Evolutionary conservation across 1,140 invertebrate genomes (phyloP), one percentile per base, ranked within the genome.

Genomic region (Anoplolepis gracilipes): DNA sequence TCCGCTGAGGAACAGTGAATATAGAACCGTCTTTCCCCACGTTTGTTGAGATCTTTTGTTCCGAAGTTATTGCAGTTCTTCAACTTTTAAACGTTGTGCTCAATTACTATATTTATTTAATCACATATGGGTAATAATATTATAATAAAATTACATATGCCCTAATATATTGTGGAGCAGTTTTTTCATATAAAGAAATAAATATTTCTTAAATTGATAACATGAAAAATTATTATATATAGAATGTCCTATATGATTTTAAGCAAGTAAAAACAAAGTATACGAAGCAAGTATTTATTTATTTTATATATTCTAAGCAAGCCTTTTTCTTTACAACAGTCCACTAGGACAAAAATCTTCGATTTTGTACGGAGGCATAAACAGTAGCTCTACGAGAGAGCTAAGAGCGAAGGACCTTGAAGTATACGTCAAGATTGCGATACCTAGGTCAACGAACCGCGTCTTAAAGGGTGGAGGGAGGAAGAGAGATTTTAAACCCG

Each of bases 401-500:
- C 11, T 28, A 77, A 59, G 69, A 57, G 22, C 61, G 46, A 53
- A 39, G 16, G 64, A 84, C 87, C 87, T 88, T 84, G 78, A 75
- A 75, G 76, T 79, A 70, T 53, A 76, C 76, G 57, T 79, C 85
- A 87, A 65, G 62, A 84, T 89, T 19, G 42, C 87, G 67, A 72
- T 79, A 57, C 46, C 8, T 75, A 64, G 87, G 86, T 90, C 88
- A 84, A 70, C 57, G 88, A 89, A 89, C 87, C 73, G 62, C 57
- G 7, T 81, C 42, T 53, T 64, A 87, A 88, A 62, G 84, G 82
- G 73, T 19, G 36, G 70, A 73, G 82, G 57, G 77, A 89, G 57
- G 72, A 81, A 81, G 76, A 76, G 28, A 69, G 88, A 65, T 49
- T 82, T 82, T 82, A 73, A 81, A 39, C 19, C 72, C 77, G 69